Conservation (phyloP, 2,888 invertebrate genomes). For the Agelastica alni region DNA sequence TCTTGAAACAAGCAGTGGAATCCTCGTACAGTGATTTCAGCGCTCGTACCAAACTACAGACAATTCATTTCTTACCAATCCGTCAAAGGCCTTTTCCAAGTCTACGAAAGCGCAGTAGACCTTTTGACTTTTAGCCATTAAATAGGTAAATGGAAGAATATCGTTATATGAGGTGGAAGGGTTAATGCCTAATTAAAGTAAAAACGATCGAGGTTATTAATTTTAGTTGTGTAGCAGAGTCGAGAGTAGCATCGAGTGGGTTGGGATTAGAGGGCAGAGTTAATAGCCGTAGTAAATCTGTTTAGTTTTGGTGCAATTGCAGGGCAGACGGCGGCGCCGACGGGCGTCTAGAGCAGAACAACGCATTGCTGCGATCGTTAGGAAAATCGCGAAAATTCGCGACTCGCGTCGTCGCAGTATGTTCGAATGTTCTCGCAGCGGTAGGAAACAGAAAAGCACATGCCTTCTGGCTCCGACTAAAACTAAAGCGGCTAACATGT, state of each 20-base stretch:
- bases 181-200: too few species aligned
- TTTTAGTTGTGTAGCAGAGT: background rate
- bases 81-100: too few species aligned
- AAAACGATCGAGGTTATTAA: too few species aligned
- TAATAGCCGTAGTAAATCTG: conserved; percentile 41
- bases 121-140: too few species aligned
- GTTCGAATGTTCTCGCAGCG: conserved; percentile 27
- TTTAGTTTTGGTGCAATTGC: conserved; percentile 40
- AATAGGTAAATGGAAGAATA: too few species aligned
- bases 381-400: conserved; percentile 37
- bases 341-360: conserved; percentile 27
- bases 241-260: conserved; percentile 5
- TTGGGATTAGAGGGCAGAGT: conserved; percentile 14
- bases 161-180: too few species aligned
- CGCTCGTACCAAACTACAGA: too few species aligned
- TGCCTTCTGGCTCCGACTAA: conserved; percentile 23
- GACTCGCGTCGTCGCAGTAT: conserved; percentile 28
- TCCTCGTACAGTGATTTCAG: too few species aligned
- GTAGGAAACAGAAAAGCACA: conserved; percentile 32
- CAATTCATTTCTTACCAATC: too few species aligned
- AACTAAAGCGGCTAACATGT: conserved; percentile 37
- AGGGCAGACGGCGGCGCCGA: conserved; percentile 21
- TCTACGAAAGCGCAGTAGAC: too few species aligned
- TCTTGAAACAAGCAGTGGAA: too few species aligned
- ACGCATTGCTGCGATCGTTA: conserved; percentile 45